Conservation (phyloP, 2,888 invertebrate species). For the Pseudanteris insignis region DNA sequence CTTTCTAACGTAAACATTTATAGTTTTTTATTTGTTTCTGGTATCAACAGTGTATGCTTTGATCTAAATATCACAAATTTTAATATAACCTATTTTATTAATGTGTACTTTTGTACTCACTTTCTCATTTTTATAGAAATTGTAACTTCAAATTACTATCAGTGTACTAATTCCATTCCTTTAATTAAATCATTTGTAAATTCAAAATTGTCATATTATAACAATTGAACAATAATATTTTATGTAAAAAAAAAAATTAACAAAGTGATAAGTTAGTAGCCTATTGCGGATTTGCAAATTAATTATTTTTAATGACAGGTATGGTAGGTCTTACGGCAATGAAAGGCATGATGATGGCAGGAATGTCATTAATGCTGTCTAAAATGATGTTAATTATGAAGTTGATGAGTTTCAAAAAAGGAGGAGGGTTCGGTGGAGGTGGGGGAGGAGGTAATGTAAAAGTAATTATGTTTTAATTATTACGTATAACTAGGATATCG, state of each 20-base stretch:
- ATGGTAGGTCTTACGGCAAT: slow-evolving; percentile 72
- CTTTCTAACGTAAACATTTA: too few relatives aligned
- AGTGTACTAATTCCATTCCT: too few relatives aligned
- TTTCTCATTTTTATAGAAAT: too few relatives aligned
- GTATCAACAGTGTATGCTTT: too few relatives aligned
- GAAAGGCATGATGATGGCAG: slow-evolving; percentile 73
- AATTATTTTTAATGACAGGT: slow-evolving; percentile 63
- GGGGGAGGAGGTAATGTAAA: slow-evolving; percentile 46
- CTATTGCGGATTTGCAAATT: slow-evolving; percentile 5
- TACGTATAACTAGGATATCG: too few relatives aligned
- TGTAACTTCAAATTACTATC: too few relatives aligned
- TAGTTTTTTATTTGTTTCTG: too few relatives aligned
- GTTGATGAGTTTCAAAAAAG: slow-evolving; percentile 55
- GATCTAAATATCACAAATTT: too few relatives aligned
- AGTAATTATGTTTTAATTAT: slow-evolving; percentile 3
- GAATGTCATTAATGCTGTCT: slow-evolving; percentile 72
- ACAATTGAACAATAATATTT: background rate
- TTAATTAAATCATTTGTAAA: background rate
- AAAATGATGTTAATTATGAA: slow-evolving; percentile 68
- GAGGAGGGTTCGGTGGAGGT: slow-evolving; percentile 54
- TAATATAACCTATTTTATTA: too few relatives aligned
- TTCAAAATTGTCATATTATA: background rate
- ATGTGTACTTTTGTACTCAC: too few relatives aligned
- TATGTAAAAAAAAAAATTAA: too few relatives aligned
- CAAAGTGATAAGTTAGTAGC: background rate